Evolutionary conservation across 2,113 vertebrate species (phyloP).

Genomic region (Piaya cayana): DNA sequence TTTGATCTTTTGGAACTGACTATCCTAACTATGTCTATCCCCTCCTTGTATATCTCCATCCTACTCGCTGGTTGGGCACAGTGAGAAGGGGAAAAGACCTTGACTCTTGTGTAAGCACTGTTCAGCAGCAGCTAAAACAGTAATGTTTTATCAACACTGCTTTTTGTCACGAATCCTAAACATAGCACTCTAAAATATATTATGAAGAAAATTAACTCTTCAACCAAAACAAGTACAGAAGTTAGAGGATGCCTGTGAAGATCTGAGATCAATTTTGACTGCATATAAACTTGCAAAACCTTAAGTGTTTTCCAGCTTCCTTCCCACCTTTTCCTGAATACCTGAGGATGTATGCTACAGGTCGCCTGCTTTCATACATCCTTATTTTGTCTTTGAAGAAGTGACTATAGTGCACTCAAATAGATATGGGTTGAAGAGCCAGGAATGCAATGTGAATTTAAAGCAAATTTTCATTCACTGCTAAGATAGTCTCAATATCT

Average conservation of each 20-base stretch:
- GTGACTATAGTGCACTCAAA: neutral
- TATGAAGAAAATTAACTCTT: neutral
- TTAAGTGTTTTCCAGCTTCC: neutral
- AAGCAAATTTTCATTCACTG: neutral
- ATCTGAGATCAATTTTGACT: neutral
- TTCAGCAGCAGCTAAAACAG: neutral
- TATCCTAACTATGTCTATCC: neutral
- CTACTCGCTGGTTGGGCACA: neutral
- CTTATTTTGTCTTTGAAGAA: neutral
- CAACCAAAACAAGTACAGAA: neutral
- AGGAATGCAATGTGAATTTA: neutral
- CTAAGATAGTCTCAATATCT: neutral
- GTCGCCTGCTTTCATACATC: neutral
- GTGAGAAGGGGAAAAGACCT: neutral
- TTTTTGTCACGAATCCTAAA: neutral
- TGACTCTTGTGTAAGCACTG: too few species aligned
- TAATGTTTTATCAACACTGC: rapidly evolving
- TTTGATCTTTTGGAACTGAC: neutral
- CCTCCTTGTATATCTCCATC: neutral
- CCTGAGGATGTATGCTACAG: neutral
- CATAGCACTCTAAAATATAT: neutral
- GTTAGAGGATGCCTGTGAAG: neutral
- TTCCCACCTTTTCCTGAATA: neutral
- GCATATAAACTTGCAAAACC: neutral
- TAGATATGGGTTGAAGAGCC: neutral